These are phyloP conservation scores for Rhorus exstirpatorius DNA, from an alignment of 2,888 invertebrate genomes.

Conservation along the genomic window DNA sequence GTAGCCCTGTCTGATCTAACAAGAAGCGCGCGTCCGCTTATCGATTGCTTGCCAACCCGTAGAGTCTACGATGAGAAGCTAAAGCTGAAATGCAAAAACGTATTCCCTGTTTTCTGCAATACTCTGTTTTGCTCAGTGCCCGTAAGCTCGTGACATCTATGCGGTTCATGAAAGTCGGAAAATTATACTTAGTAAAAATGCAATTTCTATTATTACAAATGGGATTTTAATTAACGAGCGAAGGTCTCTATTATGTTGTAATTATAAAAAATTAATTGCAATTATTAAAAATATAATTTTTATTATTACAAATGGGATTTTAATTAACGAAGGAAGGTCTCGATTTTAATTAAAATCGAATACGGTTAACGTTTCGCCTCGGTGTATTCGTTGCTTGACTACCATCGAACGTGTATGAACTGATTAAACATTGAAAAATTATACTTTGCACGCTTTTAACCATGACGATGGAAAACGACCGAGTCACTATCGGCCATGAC, in stretches of 20 bases:
- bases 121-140: background rate
- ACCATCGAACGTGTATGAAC: too few relatives aligned
- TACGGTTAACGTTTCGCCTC: too few relatives aligned
- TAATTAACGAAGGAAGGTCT: background rate
- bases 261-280: too few relatives aligned
- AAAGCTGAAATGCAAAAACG: background rate
- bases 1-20: conserved; percentile 63
- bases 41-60: conserved; percentile 40
- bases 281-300: conserved; percentile 1
- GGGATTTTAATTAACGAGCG: background rate
- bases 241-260: too few relatives aligned
- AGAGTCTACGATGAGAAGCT: conserved; percentile 5
- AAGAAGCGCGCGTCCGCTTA: conserved; percentile 62
- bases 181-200: conserved; percentile 7
- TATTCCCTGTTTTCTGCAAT: background rate
- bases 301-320: background rate
- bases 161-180: too few relatives aligned
- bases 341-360: too few relatives aligned
- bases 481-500: too few relatives aligned
- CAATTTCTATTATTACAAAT: background rate
- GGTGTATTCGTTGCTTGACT: too few relatives aligned
- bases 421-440: too few relatives aligned
- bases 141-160: background rate
- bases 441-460: too few relatives aligned
- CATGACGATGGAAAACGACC: too few relatives aligned